Base-by-base conservation (phyloP, 2,113 vertebrate genomes). In the Marmota monax region DNA sequence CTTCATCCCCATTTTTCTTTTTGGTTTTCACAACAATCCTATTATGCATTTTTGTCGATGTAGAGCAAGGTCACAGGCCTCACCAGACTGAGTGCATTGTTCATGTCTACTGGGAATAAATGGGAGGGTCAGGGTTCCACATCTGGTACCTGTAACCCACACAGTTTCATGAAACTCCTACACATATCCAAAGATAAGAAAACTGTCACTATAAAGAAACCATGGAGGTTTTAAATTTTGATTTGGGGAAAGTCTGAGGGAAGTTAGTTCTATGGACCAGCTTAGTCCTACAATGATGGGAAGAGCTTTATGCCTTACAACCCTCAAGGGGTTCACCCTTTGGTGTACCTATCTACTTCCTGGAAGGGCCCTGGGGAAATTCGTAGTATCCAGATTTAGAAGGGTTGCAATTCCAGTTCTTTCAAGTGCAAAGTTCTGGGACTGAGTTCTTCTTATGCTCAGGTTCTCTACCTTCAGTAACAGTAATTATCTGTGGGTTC, bases 1-100 rank as follows among this genome's bases (percentile, higher is more conserved):
- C 37, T 61, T 85, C 56, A 90, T 83, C 39, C 73, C n/a, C 53
- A 18, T 80, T 95, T 94, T 89, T 73, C 51, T 93, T 29, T 56
- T 95, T 61, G 70, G 70, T 51, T 84, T 77, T 63, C 61, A 67
- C 34, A 72, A 73, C n/a, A 32, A 84, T 20, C 2, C 7, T 42
- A 61, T 84, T 29, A 61, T 9, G 0, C 17, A 32, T 27, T 79
- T 76, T 90, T 73, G 56, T 83, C 11, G n/a, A 45, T 34, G 83
- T 39, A 39, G 39, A 39, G 39, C 39, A 39, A 87, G n/a, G 22
- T 37, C 51, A 87, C 76, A 88, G 78, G 37, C 67, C 82, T 48
- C 88, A 73, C 17, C 67, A 63, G 63, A 56, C 53, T 27, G 4
- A 72, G 3, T 14, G 25, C 2, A 2, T 39, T 23, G 1, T 67